A percentile compares a stretch with the other conserved stretches of the same genome.
Evolutionary conservation across 2,113 vertebrate genomes (phyloP).

Genomic region (Leucopsar rothschildi): DNA sequence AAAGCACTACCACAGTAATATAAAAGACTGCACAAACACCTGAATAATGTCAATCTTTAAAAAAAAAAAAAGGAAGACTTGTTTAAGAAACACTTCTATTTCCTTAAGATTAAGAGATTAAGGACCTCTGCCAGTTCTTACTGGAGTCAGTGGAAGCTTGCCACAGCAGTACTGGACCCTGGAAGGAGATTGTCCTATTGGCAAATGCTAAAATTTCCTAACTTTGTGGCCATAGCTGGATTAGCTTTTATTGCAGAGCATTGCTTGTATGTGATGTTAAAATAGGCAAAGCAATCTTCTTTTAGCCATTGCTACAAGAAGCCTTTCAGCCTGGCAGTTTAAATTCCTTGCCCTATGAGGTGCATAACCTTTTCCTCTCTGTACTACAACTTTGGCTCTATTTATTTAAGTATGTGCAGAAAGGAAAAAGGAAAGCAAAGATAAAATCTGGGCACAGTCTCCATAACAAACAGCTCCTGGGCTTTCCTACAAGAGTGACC

Average conservation of each 20-base stretch:
- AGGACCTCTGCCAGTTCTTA: not conserved
- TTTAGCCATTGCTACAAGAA: not conserved
- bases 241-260: not conserved
- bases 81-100: conserved; percentile 12
- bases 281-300: not conserved
- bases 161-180: not conserved
- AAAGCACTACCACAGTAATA: conserved; percentile 32
- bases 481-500: not conserved
- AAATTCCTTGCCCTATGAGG: not conserved
- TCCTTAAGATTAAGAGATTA: not conserved
- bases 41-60: not conserved
- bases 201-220: not conserved
- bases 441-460: not conserved
- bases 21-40: conserved; percentile 14
- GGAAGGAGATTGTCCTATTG: not conserved
- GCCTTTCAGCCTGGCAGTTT: not conserved
- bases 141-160: not conserved
- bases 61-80: not conserved
- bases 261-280: not conserved
- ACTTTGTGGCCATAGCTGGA: not conserved
- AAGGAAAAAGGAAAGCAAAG: not conserved
- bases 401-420: not conserved
- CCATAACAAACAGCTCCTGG: not conserved
- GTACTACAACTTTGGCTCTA: not conserved
- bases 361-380: not conserved